These are phyloP conservation scores for Gallinago nigripennis DNA, from an alignment of 2,797 vertebrate species.

Conservation along the genomic window DNA sequence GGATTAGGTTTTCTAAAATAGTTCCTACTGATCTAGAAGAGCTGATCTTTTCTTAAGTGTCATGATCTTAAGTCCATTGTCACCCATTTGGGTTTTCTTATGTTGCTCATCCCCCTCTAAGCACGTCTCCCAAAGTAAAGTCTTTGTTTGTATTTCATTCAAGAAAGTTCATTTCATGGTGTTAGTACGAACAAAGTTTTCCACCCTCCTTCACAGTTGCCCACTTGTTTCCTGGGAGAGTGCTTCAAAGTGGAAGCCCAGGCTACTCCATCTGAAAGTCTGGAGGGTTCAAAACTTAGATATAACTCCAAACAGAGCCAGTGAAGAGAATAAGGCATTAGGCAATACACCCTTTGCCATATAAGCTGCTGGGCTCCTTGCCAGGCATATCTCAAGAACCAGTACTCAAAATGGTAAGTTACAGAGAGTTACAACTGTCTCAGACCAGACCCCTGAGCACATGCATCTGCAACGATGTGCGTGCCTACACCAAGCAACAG, in stretches of 20 bases:
- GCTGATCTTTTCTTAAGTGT: neutral
- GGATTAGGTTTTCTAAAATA: neutral
- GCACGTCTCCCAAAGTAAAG: neutral
- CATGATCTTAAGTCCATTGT: neutral
- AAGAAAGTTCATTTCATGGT: neutral
- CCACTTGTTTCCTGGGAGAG: neutral
- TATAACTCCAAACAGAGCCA: neutral
- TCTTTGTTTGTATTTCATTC: neutral
- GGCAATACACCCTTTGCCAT: neutral
- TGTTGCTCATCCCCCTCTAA: neutral
- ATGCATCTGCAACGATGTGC: neutral
- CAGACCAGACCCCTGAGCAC: neutral
- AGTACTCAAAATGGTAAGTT: neutral
- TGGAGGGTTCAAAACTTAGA: neutral
- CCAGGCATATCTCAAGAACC: neutral
- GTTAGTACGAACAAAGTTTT: neutral
- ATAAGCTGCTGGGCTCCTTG: neutral
- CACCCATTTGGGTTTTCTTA: neutral
- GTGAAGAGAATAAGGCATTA: neutral
- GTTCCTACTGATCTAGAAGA: neutral
- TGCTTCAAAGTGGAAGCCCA: neutral
- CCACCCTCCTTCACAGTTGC: neutral
- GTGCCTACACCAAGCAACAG: neutral
- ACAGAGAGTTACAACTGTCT: neutral
- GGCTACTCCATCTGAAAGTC: neutral